Conservation (phyloP, 2,113 vertebrate genomes). For the Oceanites oceanicus region DNA sequence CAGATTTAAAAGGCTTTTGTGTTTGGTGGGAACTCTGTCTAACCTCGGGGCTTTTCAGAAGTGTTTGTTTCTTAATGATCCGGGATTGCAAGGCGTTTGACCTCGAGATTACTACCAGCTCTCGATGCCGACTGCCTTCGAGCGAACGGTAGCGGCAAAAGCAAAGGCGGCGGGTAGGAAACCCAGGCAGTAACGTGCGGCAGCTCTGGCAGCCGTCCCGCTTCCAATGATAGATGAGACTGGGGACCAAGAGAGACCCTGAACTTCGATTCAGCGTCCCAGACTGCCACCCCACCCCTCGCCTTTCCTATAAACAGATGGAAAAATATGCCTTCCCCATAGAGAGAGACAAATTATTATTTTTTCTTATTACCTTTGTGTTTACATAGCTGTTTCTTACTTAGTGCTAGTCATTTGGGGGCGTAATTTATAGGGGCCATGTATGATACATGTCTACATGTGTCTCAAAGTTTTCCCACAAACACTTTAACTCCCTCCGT, state of each 20-base stretch:
- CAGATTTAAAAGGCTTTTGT: constrained; percentile 42
- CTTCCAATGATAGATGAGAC: constrained; percentile 37
- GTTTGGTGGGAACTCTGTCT: constrained; percentile 51
- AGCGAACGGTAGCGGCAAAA: neutral
- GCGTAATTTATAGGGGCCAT: neutral
- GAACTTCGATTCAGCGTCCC: neutral
- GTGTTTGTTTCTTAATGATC: constrained; percentile 18
- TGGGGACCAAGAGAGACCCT: constrained; percentile 20
- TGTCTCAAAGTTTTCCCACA: constrained; percentile 23
- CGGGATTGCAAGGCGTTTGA: neutral
- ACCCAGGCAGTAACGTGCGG: neutral
- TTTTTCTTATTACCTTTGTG: constrained; percentile 46
- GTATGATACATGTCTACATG: neutral
- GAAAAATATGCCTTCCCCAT: constrained; percentile 3
- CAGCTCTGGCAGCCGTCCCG: neutral
- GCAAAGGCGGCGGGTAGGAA: neutral
- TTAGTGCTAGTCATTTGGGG: constrained; percentile 3
- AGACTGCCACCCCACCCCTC: neutral
- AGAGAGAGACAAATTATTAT: constrained; percentile 14
- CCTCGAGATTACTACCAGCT: neutral
- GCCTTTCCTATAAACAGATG: constrained; percentile 10
- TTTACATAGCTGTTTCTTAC: constrained; percentile 60
- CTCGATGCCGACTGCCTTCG: neutral
- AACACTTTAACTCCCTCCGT: neutral
- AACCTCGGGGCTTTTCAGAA: neutral